Evolutionary conservation across 2,113 vertebrate species (phyloP).

Genomic region (Gavia stellata): DNA sequence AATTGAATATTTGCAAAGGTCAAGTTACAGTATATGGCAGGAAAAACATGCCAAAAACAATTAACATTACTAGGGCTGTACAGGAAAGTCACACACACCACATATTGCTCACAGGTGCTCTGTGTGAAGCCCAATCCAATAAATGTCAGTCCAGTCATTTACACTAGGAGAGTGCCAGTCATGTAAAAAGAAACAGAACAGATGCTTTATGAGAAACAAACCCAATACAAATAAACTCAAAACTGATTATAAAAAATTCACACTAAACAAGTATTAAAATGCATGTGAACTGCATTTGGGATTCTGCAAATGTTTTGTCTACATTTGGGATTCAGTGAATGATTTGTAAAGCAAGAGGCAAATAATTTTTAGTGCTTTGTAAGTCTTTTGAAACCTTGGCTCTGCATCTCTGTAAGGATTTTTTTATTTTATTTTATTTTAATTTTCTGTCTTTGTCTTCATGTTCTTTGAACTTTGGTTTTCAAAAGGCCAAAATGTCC

Average conservation of each 20-base stretch:
- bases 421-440: neutral
- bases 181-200: slow-evolving; percentile 44
- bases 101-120: slow-evolving; percentile 56
- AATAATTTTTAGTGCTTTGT: neutral
- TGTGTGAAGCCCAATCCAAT: slow-evolving; percentile 42
- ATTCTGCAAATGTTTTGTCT: neutral
- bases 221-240: slow-evolving; percentile 37
- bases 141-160: slow-evolving; percentile 49
- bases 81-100: slow-evolving; percentile 9
- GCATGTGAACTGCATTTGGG: neutral
- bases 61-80: slow-evolving; percentile 27
- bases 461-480: neutral
- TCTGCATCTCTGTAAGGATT: neutral
- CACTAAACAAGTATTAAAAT: slow-evolving; percentile 4
- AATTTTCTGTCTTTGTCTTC: neutral
- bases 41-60: slow-evolving; percentile 45
- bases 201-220: slow-evolving; percentile 55
- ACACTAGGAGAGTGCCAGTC: slow-evolving; percentile 15
- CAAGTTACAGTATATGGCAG: slow-evolving; percentile 31
- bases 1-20: slow-evolving; percentile 43
- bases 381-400: neutral
- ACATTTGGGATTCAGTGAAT: neutral
- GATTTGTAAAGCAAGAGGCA: slow-evolving; percentile 4
- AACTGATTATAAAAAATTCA: slow-evolving; percentile 8
- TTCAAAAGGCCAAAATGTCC: neutral